Base-by-base conservation (phyloP, 2,888 invertebrate species). In the Pharmacophagus antenor region DNA sequence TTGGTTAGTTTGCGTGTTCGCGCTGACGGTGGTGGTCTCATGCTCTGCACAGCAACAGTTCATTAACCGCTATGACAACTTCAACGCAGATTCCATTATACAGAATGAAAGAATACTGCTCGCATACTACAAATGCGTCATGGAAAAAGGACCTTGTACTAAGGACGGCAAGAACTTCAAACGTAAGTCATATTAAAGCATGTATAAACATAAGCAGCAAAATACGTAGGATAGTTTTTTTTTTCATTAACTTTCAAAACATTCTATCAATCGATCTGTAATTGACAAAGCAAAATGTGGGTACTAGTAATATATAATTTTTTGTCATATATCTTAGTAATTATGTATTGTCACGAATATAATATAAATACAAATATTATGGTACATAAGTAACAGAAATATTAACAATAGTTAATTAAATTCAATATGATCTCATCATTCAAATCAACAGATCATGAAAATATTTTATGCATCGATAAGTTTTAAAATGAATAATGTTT, bases 71-170 rank as follows among this genome's bases (percentile, higher is more conserved):
- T 88, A 88, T 48, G 88, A 90, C 61, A 89, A 88, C 74, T 87
- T 88, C 72, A 89, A 90, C 60, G 77, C 88, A 0, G 88, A 90
- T 61, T 83, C 86, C 31, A 83, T 90, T 61, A 82, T 90, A 31
- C 84, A 84, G 63, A 90, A 89, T 60, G 90, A 90, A 44, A 77
- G 89, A 56, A 85, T 89, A n/a, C 74, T 90, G 0, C 77, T 89
- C 0, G 88, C 88, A 0, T 90, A 90, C 64, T 90, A 88, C 76
- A 90, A 88, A 62, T 90, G 90, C 59, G 88, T 90, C 50, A 90
- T 90, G 90, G 89, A 90, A 57, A 89, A 85, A 47, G 90, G 90
- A 31, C 90, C 90, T 1, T 90, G 89, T 62, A 90, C 88, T 6
- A 88, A 88, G 58, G 90, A 90, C 47, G 90, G 90, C 21, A 88